Evolutionary conservation across 2,888 invertebrate species (phyloP), one percentile per base, ranked within the genome.

Genomic region (Eulithis prunata): DNA sequence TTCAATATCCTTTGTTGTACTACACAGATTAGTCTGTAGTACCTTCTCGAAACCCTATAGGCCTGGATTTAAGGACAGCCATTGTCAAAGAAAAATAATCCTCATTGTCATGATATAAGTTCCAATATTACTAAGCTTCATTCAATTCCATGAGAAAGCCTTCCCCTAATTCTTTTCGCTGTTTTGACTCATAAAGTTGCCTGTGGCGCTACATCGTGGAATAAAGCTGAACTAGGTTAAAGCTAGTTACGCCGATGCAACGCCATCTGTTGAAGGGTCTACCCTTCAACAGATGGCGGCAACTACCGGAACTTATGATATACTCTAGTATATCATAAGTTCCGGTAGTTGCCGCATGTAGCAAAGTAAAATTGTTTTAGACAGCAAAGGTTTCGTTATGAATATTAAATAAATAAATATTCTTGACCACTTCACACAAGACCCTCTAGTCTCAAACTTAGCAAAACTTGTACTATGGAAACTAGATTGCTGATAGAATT

Each of bases 231-330:
- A 55, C 43, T 55, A 55, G 43, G 10, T 10, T 38, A 3, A 38
- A 53, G 13, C 13, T 8, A 7, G 32, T n/a, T n/a, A 38, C 36
- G 6, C 12, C 3, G 6, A 0, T 41, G 21, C 54, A 38, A 38
- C 54, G 55, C 55, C 55, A 55, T 41, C 55, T 55, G 11, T 28
- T 21, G 43, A 43, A 41, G 55, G 43, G 55, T 43, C 4, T n/a
- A n/a, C n/a, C n/a, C n/a, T n/a, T n/a, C n/a, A n/a, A n/a, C n/a
- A n/a, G n/a, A n/a, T n/a, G n/a, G n/a, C n/a, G n/a, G n/a, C n/a
- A n/a, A n/a, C n/a, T n/a, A n/a, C n/a, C n/a, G n/a, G n/a, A n/a
- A n/a, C n/a, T n/a, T n/a, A n/a, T n/a, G n/a, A n/a, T n/a, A n/a
- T n/a, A n/a, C n/a, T n/a, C n/a, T 0, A 8, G 41, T 14, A 8